Conservation (phyloP, 2,797 vertebrate genomes). For the Poeciliopsis gracilis region DNA sequence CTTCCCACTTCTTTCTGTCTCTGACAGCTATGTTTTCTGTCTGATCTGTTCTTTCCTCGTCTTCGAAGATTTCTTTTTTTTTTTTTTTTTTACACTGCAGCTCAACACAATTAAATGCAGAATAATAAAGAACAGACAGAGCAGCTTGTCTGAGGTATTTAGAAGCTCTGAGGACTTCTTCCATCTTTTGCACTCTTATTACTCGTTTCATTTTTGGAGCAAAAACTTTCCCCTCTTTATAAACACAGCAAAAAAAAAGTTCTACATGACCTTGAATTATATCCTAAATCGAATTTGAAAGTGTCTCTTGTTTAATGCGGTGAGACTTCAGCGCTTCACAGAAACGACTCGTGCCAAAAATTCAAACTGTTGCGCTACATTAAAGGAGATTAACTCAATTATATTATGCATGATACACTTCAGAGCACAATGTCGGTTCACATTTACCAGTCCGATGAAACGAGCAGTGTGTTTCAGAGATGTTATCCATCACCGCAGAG, state of each 20-base stretch:
- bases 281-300: not conserved
- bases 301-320: not conserved
- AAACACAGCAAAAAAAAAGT: conserved; percentile 9
- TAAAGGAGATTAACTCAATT: conserved; percentile 17
- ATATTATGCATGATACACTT: conserved; percentile 16
- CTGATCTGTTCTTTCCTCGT: conserved; percentile 1
- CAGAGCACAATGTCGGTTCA: conserved; percentile 19
- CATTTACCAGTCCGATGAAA: conserved; percentile 35
- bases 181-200: conserved; percentile 19
- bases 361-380: not conserved
- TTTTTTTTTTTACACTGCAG: not conserved
- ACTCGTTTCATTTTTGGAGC: conserved; percentile 2
- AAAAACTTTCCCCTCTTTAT: conserved; percentile 4
- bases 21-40: conserved; percentile 5
- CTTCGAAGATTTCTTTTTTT: not conserved
- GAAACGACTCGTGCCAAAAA: conserved; percentile 4
- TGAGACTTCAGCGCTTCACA: conserved; percentile 3
- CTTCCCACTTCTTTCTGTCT: conserved; percentile 8
- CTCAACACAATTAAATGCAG: not conserved
- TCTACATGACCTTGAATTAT: conserved; percentile 6
- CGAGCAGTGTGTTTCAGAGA: not conserved
- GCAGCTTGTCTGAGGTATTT: conserved; percentile 3
- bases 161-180: conserved; percentile 29
- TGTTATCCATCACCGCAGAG: conserved; percentile 19
- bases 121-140: conserved; percentile 24